A percentile compares a stretch with the other conserved stretches of the same genome.
Evolutionary conservation across 2,888 invertebrate species (phyloP).

Genomic region (Empis livida): DNA sequence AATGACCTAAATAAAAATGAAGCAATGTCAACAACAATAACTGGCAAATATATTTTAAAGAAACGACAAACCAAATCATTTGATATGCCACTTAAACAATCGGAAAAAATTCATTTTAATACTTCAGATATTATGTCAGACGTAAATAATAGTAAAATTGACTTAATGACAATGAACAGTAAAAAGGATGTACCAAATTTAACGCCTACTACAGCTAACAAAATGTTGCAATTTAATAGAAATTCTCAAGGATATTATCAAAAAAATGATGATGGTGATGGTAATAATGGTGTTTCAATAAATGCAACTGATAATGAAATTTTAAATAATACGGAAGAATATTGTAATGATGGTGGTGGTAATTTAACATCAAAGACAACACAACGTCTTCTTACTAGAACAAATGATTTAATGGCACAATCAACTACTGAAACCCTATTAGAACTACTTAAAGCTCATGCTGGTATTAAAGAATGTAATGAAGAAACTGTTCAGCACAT

Average conservation of each 20-base stretch:
- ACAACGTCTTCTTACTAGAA: constrained; percentile 20
- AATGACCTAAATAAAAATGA: too few relatives aligned
- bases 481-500: constrained; percentile 34
- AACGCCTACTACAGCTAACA: too few relatives aligned
- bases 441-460: constrained; percentile 32
- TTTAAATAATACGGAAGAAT: not conserved
- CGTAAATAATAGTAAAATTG: too few relatives aligned
- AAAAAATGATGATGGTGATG: not conserved
- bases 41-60: not conserved
- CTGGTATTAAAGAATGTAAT: constrained; percentile 35
- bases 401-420: constrained; percentile 30
- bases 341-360: not conserved
- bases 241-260: not conserved
- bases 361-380: not conserved
- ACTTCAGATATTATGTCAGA: not conserved
- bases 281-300: not conserved
- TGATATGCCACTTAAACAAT: constrained; percentile 7
- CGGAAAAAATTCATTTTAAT: not conserved
- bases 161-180: too few relatives aligned
- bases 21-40: too few relatives aligned
- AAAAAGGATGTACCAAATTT: too few relatives aligned
- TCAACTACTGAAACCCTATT: constrained; percentile 33
- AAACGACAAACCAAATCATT: constrained; percentile 14
- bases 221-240: too few relatives aligned
- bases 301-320: not conserved